Conservation (phyloP, 2,113 vertebrate genomes). For the Periophthalmodon schlosseri region DNA sequence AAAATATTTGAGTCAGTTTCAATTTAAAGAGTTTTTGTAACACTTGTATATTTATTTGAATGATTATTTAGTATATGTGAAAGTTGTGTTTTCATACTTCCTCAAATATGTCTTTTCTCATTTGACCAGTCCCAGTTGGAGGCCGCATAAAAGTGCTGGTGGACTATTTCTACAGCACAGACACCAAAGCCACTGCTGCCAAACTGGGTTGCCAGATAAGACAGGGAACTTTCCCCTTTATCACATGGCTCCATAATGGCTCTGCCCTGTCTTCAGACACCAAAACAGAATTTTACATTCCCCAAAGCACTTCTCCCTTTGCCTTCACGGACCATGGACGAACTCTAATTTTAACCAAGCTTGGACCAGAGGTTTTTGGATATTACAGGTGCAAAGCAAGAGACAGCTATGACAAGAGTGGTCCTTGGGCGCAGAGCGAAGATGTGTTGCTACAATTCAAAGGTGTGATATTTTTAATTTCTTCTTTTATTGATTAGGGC, state of each 20-base stretch:
- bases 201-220: constrained; percentile 60
- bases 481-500: neutral
- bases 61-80: neutral
- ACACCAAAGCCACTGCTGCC: constrained; percentile 42
- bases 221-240: constrained; percentile 70
- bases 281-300: neutral
- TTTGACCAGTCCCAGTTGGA: constrained; percentile 69
- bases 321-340: constrained; percentile 12
- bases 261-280: constrained; percentile 44
- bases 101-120: neutral
- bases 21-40: neutral
- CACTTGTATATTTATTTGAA: neutral
- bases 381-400: constrained; percentile 72
- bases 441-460: constrained; percentile 48
- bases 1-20: neutral
- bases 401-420: constrained; percentile 70
- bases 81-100: neutral
- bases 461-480: constrained; percentile 54
- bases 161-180: constrained; percentile 63
- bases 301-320: neutral
- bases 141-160: constrained; percentile 62
- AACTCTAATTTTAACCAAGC: constrained; percentile 56
- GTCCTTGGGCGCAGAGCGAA: constrained; percentile 69
- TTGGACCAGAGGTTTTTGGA: constrained; percentile 53
- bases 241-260: constrained; percentile 70